Base-by-base conservation (phyloP, 2,797 vertebrate species). In the Phoeniculus purpureus region DNA sequence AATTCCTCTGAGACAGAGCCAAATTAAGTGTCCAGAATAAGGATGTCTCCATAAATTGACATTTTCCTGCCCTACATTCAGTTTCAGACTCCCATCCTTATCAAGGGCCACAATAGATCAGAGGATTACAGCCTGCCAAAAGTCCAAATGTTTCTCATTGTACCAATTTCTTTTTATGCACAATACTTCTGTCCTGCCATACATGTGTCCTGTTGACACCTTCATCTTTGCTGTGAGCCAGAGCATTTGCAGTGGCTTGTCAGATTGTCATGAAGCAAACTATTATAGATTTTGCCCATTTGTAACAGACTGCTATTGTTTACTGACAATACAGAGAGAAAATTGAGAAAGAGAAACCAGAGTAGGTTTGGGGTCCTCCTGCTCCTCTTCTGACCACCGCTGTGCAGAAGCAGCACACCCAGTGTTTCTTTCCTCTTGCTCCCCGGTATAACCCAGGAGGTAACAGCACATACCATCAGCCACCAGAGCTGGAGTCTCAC, bases 21-120 rank as follows among this genome's bases (percentile, higher is more conserved):
- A 88, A 88, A 81, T 89, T 61, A 92, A 86, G 31, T 56, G 40
- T 70, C 13, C 45, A 70, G 22, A 90, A 73, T 82, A 76, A 92
- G 45, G 48, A 73, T 9, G 10, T 66, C 40, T 75, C 81, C 52
- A 50, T 80, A 85, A 88, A 86, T 70, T 72, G 60, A 77, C n/a
- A 40, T 91, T 90, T 91, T 77, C 67, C 61, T 88, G 54, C 54
- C 47, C 18, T 64, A 64, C 31, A 54, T 84, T 81, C 34, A 84
- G 13, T 64, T 91, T 55, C 15, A 60, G n/a, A 61, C 74, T 84
- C 60, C 52, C 47, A 67, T 79, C 47, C n/a, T 67, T 89, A 78
- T 90, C 64, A 74, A 83, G 32, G 51, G 75, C 90, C 50, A 61
- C 54, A 12, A 20, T 29, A 50, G 67, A 61, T 64, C 14, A 2